Base-by-base conservation (phyloP, 2,888 invertebrate genomes). In the Synanthedon vespiformis region DNA sequence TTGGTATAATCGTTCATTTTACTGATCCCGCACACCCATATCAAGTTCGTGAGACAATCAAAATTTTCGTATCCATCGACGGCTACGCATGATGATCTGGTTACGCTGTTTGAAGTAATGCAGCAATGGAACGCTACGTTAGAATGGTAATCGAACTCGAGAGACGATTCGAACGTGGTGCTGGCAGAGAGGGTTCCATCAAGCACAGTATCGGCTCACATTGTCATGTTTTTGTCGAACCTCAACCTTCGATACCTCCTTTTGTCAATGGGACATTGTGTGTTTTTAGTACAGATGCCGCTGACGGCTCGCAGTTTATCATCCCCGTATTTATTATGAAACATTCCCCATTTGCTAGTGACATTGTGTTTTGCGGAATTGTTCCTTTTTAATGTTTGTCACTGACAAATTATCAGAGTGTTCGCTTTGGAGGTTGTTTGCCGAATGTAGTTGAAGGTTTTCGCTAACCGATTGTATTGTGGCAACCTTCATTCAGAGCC, bases 201-300 rank as follows among this genome's bases (percentile, higher is more conserved):
- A 49, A 49, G 49, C 49, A 22, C 27, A 49, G 49, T 22, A 49
- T 49, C 49, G 18, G 49, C 18, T 49, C n/a, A 49, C 49, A 49
- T 49, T 49, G 27, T 49, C 44, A 44, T 44, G 44, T 44, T 44
- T 44, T 44, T 44, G 44, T 44, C 44, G 44, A 44, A n/a, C 44
- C 13, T 44, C 44, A 14, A 44, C 44, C 44, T 44, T 44, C 44
- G 44, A 44, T 44, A 44, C 44, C 13, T 44, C 44, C 44, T 14
- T 44, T 44, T 44, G 44, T 44, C 44, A 14, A 44, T 44, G 44
- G 44, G 44, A 44, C 14, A 44, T 44, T 44, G 44, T 44, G n/a
- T 44, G 44, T 44, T 44, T 44, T 44, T 44, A 44, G 6, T 44
- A 44, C 44, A 44, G 44, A 44, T 44, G 44, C 14, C 44, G 14